phyloP scores from a whole-genome alignment of 2,888 invertebrate species.

The Apoda limacodes region DNA sequence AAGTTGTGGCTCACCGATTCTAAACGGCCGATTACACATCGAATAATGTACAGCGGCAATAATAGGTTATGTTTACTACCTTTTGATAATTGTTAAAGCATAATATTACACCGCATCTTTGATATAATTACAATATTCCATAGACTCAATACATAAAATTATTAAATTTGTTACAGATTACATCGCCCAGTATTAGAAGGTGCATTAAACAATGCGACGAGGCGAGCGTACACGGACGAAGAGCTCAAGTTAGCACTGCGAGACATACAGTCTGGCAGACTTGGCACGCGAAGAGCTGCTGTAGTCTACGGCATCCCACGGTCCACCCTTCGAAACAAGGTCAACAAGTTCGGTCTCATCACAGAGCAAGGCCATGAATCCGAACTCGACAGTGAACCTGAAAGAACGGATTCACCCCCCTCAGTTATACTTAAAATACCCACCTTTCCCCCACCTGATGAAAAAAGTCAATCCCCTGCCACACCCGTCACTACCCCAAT shows the following conservation, averaged over 20 bases:
- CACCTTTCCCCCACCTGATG: constrained; percentile 81
- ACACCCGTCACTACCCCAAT: constrained; percentile 53
- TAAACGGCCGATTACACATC: too few species aligned
- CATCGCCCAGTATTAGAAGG: constrained; percentile 42
- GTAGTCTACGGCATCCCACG: constrained; percentile 97
- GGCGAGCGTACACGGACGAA: constrained; percentile 94
- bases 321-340: constrained; percentile 96
- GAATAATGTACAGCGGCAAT: too few species aligned
- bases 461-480: constrained; percentile 56
- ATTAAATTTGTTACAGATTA: constrained; percentile 61
- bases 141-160: neutral
- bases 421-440: constrained; percentile 92
- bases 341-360: constrained; percentile 79
- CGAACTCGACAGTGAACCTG: constrained; percentile 59
- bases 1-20: too few species aligned
- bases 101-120: too few species aligned
- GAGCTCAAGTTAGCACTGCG: constrained; percentile 94
- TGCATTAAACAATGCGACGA: constrained; percentile 66
- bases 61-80: too few species aligned
- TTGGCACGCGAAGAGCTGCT: constrained; percentile 93
- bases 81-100: too few species aligned
- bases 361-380: constrained; percentile 75
- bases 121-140: too few species aligned
- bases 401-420: constrained; percentile 67
- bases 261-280: constrained; percentile 92